A percentile compares a stretch with the other conserved stretches of the same genome.
Evolutionary conservation across 2,113 vertebrate species (phyloP).

Genomic region (Lophotis ruficrista): DNA sequence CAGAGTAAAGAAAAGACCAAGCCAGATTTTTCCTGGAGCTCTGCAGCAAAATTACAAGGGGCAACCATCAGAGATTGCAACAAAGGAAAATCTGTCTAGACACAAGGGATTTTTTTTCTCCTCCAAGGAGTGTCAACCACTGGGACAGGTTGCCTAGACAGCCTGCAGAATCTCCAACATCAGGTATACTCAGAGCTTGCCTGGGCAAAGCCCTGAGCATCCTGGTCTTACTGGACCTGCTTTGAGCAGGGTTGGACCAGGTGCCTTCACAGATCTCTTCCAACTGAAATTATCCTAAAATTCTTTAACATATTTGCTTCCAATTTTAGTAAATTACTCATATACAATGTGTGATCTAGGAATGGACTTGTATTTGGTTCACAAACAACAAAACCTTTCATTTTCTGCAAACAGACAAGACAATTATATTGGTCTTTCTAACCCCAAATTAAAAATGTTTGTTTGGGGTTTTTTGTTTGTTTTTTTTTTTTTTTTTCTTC

Average conservation of each 20-base stretch:
- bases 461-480: not conserved
- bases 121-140: not conserved
- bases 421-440: not conserved
- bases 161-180: not conserved
- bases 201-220: not conserved
- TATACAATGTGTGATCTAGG: not conserved
- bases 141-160: not conserved
- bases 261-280: not conserved
- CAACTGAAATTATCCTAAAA: not conserved
- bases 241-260: accelerated
- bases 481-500: not conserved
- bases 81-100: not conserved
- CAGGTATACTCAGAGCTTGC: not conserved
- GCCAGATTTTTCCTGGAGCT: not conserved
- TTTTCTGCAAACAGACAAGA: not conserved
- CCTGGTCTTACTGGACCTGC: not conserved
- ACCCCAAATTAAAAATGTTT: not conserved
- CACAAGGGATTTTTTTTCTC: not conserved
- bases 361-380: not conserved
- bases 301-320: not conserved
- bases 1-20: not conserved
- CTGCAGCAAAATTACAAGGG: not conserved
- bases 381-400: not conserved
- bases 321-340: not conserved
- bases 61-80: not conserved